Conservation (phyloP, 2,888 invertebrate genomes). For the Platycheirus albimanus region DNA sequence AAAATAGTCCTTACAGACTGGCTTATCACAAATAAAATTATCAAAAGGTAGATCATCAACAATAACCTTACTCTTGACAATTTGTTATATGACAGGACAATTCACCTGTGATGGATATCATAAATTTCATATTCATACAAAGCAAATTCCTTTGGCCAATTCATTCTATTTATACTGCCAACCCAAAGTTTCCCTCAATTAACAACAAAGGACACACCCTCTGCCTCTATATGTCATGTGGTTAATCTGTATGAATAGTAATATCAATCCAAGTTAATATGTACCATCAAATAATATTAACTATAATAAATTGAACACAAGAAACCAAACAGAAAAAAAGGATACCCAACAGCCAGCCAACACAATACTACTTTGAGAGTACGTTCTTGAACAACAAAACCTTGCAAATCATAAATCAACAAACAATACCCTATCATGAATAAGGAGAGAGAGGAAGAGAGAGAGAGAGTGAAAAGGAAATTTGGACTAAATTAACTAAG, state of each 20-base stretch:
- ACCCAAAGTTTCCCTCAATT: too few relatives aligned
- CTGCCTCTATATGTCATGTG: too few relatives aligned
- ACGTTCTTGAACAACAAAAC: conserved; percentile 46
- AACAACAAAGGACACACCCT: background rate
- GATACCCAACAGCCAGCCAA: background rate
- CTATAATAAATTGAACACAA: conserved; percentile 63
- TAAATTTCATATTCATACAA: too few relatives aligned
- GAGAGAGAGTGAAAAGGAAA: background rate
- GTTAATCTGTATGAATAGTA: conserved; percentile 48
- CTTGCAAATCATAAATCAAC: conserved; percentile 67
- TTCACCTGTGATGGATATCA: too few relatives aligned
- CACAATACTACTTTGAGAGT: conserved; percentile 18
- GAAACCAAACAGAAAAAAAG: conserved; percentile 1
- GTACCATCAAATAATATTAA: conserved; percentile 40
- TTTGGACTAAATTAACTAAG: conserved; percentile 64
- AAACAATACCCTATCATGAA: conserved; percentile 50
- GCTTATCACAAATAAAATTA: too few relatives aligned
- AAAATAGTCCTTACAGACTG: too few relatives aligned
- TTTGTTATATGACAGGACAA: too few relatives aligned
- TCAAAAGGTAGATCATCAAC: too few relatives aligned
- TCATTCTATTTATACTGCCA: too few relatives aligned
- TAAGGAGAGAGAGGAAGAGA: background rate
- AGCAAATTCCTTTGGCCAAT: too few relatives aligned
- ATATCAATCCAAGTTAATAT: conserved; percentile 53
- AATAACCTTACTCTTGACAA: too few relatives aligned